Evolutionary conservation across 2,888 invertebrate genomes (phyloP).

Genomic region (Amiota mariae): DNA sequence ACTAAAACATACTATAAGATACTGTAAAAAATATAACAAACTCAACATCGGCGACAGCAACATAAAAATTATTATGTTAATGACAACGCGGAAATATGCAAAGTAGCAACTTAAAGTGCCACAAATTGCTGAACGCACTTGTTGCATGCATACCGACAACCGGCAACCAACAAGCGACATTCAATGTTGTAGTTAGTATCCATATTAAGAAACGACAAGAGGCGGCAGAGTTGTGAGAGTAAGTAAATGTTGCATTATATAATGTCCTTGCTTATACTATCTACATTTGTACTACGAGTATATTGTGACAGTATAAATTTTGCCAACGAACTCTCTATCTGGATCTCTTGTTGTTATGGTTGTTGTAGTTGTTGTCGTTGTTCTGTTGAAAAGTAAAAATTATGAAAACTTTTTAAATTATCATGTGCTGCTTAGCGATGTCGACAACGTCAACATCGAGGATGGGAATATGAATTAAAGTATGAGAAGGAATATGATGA

Average conservation of each 20-base stretch:
- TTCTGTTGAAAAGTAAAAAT: constrained; percentile 55
- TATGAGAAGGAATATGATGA: no score
- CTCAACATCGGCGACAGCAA: not conserved
- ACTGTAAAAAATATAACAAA: not conserved
- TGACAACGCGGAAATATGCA: constrained; percentile 22
- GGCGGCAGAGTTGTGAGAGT: no score
- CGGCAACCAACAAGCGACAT: not conserved
- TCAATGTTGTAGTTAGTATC: not conserved
- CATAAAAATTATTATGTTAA: constrained; percentile 24
- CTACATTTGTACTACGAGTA: not conserved
- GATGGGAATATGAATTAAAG: not conserved
- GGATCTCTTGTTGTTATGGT: constrained; percentile 11
- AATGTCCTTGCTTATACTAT: constrained; percentile 15
- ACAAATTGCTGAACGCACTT: constrained; percentile 22
- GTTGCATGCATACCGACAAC: constrained; percentile 7
- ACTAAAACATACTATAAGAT: not conserved
- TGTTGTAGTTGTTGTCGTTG: constrained; percentile 23
- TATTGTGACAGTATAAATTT: not conserved
- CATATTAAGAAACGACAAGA: no score
- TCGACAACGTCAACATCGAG: constrained; percentile 45
- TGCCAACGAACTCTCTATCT: constrained; percentile 21
- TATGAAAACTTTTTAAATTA: constrained; percentile 59
- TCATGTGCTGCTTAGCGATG: constrained; percentile 37
- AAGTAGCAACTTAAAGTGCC: constrained; percentile 18
- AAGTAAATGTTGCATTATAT: no score